Percentiles rank a stretch among this genome's conserved stretches.
Evolutionary conservation across 2,888 invertebrate genomes (phyloP).

Genomic region (Melinaea menophilus): DNA sequence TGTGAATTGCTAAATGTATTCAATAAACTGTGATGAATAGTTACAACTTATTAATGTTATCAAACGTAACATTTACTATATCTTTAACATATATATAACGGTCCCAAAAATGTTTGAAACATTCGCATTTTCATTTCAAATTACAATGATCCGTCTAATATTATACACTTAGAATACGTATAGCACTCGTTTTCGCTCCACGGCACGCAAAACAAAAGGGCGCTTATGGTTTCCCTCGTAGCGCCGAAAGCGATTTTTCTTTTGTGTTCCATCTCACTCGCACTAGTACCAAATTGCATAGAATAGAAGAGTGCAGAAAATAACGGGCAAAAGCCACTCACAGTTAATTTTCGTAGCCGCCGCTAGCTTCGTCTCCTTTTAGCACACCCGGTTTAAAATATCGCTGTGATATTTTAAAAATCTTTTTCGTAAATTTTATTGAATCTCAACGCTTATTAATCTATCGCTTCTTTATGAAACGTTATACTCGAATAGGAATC

Average conservation of each 20-base stretch:
- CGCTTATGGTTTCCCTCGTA: conserved; percentile 66
- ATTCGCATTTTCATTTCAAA: conserved; percentile 54
- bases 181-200: conserved; percentile 55
- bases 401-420: conserved; percentile 49
- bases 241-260: conserved; percentile 69
- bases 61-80: neutral
- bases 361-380: conserved; percentile 55
- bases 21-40: too few species aligned
- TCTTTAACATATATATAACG: neutral
- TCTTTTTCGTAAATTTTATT: conserved; percentile 25
- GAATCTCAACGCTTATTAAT: conserved; percentile 24
- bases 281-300: conserved; percentile 31
- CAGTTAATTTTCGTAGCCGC: conserved; percentile 70
- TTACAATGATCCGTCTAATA: conserved; percentile 49
- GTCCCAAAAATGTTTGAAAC: conserved; percentile 8
- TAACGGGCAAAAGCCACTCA: conserved; percentile 64
- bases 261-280: conserved; percentile 46
- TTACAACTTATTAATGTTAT: too few species aligned
- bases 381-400: conserved; percentile 48
- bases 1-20: too few species aligned
- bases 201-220: conserved; percentile 73
- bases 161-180: conserved; percentile 44
- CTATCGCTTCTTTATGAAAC: conserved; percentile 15
- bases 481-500: too few species aligned
- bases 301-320: conserved; percentile 47